phyloP scores from a whole-genome alignment of 2,797 vertebrate genomes.

The Pangasius larnaudii region DNA sequence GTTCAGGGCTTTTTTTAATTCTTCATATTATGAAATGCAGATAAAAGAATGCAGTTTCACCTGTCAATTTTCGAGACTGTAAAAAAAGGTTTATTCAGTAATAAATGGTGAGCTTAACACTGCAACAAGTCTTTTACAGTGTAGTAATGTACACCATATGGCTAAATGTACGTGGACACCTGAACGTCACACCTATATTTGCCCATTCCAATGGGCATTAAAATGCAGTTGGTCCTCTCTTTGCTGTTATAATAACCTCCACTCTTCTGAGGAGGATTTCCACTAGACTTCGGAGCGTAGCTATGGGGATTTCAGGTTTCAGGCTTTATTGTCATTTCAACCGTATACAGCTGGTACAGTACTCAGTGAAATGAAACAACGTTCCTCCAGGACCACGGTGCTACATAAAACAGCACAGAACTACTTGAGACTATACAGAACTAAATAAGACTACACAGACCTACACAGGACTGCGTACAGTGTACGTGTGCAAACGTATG shows the following conservation, averaged over 20 bases:
- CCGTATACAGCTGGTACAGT: no score
- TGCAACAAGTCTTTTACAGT: neutral
- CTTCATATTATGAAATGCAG: constrained; percentile 14
- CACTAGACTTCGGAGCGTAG: neutral
- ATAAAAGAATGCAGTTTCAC: neutral
- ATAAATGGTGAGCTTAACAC: neutral
- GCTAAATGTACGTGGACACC: neutral
- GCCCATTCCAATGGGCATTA: neutral
- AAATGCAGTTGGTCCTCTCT: neutral
- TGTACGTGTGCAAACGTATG: no score
- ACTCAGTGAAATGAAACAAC: no score
- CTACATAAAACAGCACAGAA: no score
- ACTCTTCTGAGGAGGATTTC: no score
- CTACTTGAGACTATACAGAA: no score
- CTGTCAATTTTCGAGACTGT: constrained; percentile 1
- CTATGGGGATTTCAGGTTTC: neutral
- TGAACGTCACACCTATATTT: neutral
- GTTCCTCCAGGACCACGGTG: no score
- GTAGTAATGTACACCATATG: neutral
- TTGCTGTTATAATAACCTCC: neutral
- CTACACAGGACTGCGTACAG: no score
- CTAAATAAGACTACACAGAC: no score
- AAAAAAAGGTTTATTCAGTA: neutral
- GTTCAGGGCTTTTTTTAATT: neutral
- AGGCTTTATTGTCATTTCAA: no score